These are phyloP conservation scores for Euplexia lucipara DNA, from an alignment of 2,888 invertebrate genomes.

Conservation along the genomic window DNA sequence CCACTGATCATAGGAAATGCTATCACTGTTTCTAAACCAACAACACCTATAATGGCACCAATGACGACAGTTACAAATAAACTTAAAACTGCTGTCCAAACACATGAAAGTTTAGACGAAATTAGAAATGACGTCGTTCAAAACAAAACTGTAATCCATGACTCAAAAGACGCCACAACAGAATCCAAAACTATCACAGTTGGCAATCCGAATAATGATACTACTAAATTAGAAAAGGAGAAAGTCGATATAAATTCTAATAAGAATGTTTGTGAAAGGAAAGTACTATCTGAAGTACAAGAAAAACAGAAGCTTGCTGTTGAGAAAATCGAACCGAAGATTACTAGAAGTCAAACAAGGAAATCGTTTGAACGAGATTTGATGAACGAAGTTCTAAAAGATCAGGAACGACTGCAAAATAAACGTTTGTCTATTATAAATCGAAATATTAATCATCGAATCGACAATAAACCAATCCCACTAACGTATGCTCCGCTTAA, in stretches of 20 bases:
- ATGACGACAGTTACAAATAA: constrained; percentile 35
- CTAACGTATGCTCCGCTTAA: constrained; percentile 74
- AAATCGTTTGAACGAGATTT: constrained; percentile 47
- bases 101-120: constrained; percentile 2
- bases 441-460: constrained; percentile 72
- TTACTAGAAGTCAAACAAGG: constrained; percentile 51
- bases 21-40: constrained; percentile 50
- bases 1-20: constrained; percentile 75
- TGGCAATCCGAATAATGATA: constrained; percentile 30
- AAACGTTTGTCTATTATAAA: constrained; percentile 81
- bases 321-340: constrained; percentile 52
- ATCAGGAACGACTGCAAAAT: constrained; percentile 73
- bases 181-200: constrained; percentile 23
- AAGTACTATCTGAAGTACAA: constrained; percentile 78
- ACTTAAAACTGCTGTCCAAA: constrained; percentile 18
- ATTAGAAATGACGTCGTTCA: constrained; percentile 8
- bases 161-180: constrained; percentile 24
- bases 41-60: constrained; percentile 31
- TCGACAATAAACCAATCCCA: constrained; percentile 74
- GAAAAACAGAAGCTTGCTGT: constrained; percentile 68
- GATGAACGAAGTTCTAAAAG: constrained; percentile 53
- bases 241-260: constrained; percentile 57
- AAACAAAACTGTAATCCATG: constrained; percentile 10
- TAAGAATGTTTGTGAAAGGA: constrained; percentile 68
- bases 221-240: constrained; percentile 40